A percentile compares a stretch with the other conserved stretches of the same genome.
These are phyloP conservation scores for Tangara arthus DNA, from an alignment of 2,797 vertebrate species.

Conservation along the genomic window DNA sequence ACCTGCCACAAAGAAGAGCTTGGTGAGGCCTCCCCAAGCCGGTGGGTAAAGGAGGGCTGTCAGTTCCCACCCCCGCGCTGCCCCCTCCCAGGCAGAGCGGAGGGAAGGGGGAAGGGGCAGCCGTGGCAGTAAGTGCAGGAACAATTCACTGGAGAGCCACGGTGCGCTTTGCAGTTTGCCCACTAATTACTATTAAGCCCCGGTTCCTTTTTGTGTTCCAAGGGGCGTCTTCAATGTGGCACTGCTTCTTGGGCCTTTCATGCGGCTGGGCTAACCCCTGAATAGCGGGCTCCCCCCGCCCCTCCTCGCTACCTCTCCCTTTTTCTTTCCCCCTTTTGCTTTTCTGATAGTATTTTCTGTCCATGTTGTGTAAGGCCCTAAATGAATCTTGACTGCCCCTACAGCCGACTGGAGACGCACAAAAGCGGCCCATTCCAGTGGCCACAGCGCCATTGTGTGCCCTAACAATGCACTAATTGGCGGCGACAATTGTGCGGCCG, in stretches of 20 bases:
- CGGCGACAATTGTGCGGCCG: constrained; percentile 86
- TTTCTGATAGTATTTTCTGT: constrained; percentile 88
- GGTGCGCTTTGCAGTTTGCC: constrained; percentile 74
- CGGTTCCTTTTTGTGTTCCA: constrained; percentile 70
- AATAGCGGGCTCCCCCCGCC: constrained; percentile 40
- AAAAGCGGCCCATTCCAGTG: constrained; percentile 85
- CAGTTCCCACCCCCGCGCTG: not conserved
- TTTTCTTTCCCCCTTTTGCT: constrained; percentile 76
- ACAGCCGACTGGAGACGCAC: constrained; percentile 92
- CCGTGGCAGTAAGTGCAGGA: constrained; percentile 43
- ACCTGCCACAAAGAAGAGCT: constrained; percentile 59
- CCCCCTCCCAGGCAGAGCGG: not conserved
- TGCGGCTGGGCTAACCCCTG: constrained; percentile 71
- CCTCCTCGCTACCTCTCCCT: not conserved
- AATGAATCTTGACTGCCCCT: constrained; percentile 96
- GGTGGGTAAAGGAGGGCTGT: not conserved
- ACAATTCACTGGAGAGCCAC: constrained; percentile 68
- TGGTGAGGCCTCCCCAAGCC: not conserved
- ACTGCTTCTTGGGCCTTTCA: constrained; percentile 76
- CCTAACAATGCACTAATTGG: constrained; percentile 95
- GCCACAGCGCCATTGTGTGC: constrained; percentile 93
- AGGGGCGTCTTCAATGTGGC: constrained; percentile 69
- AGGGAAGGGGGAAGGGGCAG: constrained; percentile 39
- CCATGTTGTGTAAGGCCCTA: constrained; percentile 85
- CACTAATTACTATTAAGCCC: constrained; percentile 81